phyloP scores from a whole-genome alignment of 1,140 invertebrate species.

The Thaumetopoea pityocampa region DNA sequence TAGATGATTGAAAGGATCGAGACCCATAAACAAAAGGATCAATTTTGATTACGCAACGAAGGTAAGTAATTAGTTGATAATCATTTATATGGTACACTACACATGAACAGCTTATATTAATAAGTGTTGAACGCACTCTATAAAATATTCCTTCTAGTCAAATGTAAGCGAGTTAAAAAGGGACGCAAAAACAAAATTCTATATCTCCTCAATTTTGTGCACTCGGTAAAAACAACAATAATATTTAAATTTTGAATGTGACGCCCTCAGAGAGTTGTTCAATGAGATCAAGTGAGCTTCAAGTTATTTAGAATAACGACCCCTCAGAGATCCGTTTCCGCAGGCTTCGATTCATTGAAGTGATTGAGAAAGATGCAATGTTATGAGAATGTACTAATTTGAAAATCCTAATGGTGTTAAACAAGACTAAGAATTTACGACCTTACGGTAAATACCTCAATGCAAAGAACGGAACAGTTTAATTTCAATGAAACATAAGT shows the following conservation, averaged over 20 bases:
- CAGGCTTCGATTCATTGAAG: conserved; percentile 1
- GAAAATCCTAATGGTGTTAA: conserved; percentile 22
- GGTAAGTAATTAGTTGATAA: conserved; percentile 61
- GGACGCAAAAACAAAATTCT: conserved; percentile 56
- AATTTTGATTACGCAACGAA: conserved; percentile 63
- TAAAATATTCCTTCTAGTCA: conserved; percentile 30
- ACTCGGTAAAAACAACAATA: conserved; percentile 68
- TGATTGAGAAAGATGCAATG: conserved; percentile 1
- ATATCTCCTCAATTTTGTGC: conserved; percentile 70
- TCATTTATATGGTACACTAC: no score
- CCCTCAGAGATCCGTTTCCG: conserved; percentile 5
- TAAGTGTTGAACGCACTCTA: no score
- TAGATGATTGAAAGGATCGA: conserved; percentile 74
- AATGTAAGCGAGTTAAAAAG: conserved; percentile 40
- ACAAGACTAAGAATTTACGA: conserved; percentile 26
- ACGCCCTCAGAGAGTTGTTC: conserved; percentile 38
- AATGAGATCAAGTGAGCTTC: conserved; percentile 27
- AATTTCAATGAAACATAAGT: conserved; percentile 63
- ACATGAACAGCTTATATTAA: no score
- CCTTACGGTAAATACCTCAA: conserved; percentile 16
- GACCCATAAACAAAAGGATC: conserved; percentile 73
- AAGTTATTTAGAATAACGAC: conserved; percentile 9
- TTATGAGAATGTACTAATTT: conserved; percentile 13
- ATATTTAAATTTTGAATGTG: conserved; percentile 65
- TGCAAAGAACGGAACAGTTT: conserved; percentile 34